Base-by-base conservation (phyloP, 2,113 vertebrate species). In the Malaclemys terrapin region DNA sequence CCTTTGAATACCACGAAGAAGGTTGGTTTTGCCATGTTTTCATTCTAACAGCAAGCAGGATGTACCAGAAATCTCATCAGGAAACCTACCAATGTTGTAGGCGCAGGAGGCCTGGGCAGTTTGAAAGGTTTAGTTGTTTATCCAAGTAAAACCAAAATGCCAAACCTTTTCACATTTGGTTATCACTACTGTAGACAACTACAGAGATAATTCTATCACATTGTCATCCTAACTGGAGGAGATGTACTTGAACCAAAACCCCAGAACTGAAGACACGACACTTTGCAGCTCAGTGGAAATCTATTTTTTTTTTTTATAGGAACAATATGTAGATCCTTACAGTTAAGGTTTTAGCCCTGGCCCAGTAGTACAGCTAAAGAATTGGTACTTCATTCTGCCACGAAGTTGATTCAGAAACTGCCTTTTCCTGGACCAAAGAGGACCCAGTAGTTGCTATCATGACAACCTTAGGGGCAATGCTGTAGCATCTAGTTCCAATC, bases 201-300 rank as follows among this genome's bases (percentile, higher is more conserved):
- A 54, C 52, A 57, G 0, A 0, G 0, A 57, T 29, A 69, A 69
- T 53, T 0, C 3, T 38, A 80, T 19, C 17, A 31, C 14, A 84
- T 56, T 52, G 42, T 3, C 80, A 62, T 17, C 0, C 16, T 91
- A 89, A 88, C 35, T 84, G 88, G 85, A 80, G 93, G 5, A 80
- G 9, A 47, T 38, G 19, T 6, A 72, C 17, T 27, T 78, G 45
- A 78, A 47, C 24, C 42, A 78, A 78, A 78, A 12, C 13, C 12
- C 42, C 38, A 27, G 42, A 76, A 25, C 38, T 6, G 22, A 78
- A 3, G 17, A 4, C 35, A 52, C 20, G 59, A 14, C 50, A n/a
- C 12, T 72, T 45, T n/a, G 38, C 6, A 76, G 38, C 11, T 45
- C 42, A 76, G 22, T 22, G 6, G 10, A 76, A 76, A 22, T 45